phyloP scores from a whole-genome alignment of 2,888 invertebrate species.

The Charanyca ferruginea region DNA sequence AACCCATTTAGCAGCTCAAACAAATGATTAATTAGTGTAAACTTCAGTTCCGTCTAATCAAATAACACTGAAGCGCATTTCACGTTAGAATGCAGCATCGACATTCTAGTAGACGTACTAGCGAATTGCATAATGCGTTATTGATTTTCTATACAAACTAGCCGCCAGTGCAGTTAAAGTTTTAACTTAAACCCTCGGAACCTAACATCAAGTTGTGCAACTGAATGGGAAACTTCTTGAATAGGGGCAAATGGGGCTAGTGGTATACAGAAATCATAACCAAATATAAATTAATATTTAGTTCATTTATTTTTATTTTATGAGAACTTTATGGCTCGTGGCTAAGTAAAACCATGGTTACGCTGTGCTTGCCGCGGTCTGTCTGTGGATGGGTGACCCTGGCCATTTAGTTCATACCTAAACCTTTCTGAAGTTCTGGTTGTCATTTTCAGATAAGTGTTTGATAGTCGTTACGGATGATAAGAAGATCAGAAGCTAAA shows the following conservation, averaged over 20 bases:
- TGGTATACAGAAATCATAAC: background rate
- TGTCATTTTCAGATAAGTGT: too few species aligned
- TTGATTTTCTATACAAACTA: slow-evolving; percentile 50
- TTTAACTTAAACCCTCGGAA: slow-evolving; percentile 31
- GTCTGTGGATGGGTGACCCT: too few species aligned
- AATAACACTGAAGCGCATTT: background rate
- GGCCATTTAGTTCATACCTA: too few species aligned
- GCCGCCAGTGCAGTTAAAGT: slow-evolving; percentile 31
- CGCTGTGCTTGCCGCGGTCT: too few species aligned
- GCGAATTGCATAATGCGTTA: slow-evolving; percentile 38
- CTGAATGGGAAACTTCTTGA: slow-evolving; percentile 37
- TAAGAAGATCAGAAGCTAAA: too few species aligned
- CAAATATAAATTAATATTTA: background rate
- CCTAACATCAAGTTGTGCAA: slow-evolving; percentile 26
- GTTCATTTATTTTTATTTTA: background rate
- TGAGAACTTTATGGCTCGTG: too few species aligned
- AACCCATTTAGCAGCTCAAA: too few species aligned
- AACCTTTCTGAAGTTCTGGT: too few species aligned
- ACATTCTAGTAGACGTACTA: slow-evolving; percentile 2
- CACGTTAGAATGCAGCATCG: slow-evolving; percentile 11
- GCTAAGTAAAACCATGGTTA: too few species aligned
- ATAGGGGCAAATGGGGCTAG: slow-evolving; percentile 38
- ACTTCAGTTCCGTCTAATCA: background rate
- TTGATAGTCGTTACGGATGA: too few species aligned
- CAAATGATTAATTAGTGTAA: too few species aligned